phyloP scores from a whole-genome alignment of 2,797 vertebrate genomes.

The Notolabrus celidotus region DNA sequence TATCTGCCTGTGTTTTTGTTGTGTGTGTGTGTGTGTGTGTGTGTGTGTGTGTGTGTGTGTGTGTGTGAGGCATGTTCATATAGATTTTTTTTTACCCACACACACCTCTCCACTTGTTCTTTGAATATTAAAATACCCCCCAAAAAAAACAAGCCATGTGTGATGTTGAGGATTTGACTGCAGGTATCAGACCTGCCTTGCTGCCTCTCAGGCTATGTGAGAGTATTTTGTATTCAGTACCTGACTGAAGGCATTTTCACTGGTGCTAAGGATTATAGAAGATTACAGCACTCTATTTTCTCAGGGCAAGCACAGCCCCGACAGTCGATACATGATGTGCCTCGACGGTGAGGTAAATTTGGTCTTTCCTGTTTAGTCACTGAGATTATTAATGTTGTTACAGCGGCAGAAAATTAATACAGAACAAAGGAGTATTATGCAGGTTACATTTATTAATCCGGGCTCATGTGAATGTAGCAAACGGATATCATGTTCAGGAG shows the following conservation, averaged over 20 bases:
- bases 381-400: slow-evolving; percentile 22
- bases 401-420: slow-evolving; percentile 14
- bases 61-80: neutral
- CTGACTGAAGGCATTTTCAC: slow-evolving; percentile 63
- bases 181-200: slow-evolving; percentile 33
- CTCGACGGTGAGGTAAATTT: slow-evolving; percentile 48
- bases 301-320: slow-evolving; percentile 44
- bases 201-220: slow-evolving; percentile 15
- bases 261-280: slow-evolving; percentile 61
- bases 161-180: slow-evolving; percentile 28
- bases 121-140: neutral
- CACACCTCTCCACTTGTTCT: neutral
- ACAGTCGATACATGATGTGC: slow-evolving; percentile 48
- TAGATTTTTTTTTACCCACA: neutral
- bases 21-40: neutral
- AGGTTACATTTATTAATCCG: slow-evolving; percentile 6
- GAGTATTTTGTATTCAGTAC: slow-evolving; percentile 59
- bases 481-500: neutral
- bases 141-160: slow-evolving; percentile 6
- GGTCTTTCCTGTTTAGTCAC: slow-evolving; percentile 37
- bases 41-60: neutral
- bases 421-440: slow-evolving; percentile 5
- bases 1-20: neutral
- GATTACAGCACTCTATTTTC: slow-evolving; percentile 73
- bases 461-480: neutral